phyloP scores from a whole-genome alignment of 1,140 invertebrate genomes.

The Dendrolimus kikuchii region DNA sequence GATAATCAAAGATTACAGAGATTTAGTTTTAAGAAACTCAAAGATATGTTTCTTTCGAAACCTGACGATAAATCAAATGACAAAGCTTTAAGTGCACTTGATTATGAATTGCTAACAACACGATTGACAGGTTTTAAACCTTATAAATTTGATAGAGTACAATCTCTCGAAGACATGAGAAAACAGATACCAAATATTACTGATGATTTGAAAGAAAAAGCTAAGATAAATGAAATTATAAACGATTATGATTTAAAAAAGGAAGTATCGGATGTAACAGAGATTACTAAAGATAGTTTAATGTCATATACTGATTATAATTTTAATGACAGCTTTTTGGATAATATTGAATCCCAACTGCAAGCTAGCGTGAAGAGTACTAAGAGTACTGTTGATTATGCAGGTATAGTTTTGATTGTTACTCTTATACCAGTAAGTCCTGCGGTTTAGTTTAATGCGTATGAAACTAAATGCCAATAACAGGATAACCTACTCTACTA shows the following conservation, averaged over 20 bases:
- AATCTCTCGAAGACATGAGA: conserved; percentile 25
- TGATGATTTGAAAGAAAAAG: conserved; percentile 1
- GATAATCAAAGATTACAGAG: conserved; percentile 20
- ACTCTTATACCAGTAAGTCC: no score
- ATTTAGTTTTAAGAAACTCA: conserved; percentile 38
- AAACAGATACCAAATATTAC: conserved; percentile 36
- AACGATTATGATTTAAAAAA: not conserved
- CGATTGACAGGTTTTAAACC: conserved; percentile 16
- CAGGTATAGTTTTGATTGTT: no score
- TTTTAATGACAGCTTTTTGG: no score
- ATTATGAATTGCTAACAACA: conserved; percentile 28
- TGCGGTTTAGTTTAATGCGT: no score
- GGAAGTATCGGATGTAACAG: not conserved
- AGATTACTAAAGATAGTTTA: not conserved
- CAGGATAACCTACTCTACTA: no score
- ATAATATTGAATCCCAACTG: no score
- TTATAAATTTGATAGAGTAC: conserved; percentile 18
- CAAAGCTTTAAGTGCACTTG: conserved; percentile 13
- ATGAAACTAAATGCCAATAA: no score
- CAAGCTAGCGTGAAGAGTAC: no score
- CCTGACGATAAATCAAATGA: conserved; percentile 8
- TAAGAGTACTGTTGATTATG: no score
- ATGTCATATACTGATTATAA: no score
- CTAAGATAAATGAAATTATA: not conserved
- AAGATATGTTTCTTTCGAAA: conserved; percentile 28